A percentile compares a stretch with the other conserved stretches of the same genome.
phyloP scores from a whole-genome alignment of 2,113 vertebrate genomes.

The Gallinago jamesoni region DNA sequence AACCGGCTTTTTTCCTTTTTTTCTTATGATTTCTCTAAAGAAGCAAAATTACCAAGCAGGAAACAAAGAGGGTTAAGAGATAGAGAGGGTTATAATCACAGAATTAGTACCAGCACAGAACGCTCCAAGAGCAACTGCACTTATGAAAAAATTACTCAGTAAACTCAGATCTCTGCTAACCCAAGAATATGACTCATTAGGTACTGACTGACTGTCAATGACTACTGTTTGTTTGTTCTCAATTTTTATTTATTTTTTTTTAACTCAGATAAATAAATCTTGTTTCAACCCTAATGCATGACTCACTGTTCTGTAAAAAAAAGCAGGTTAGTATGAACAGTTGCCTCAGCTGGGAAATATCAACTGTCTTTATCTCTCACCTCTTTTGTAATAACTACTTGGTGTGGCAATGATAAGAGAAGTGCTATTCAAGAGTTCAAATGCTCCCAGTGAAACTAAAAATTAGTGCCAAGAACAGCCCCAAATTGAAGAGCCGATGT shows the following conservation, averaged over 20 bases:
- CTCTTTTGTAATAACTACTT: slow-evolving; percentile 46
- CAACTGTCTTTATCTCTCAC: background rate
- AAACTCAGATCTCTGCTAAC: background rate
- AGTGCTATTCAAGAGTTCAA: background rate
- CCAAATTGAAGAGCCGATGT: background rate
- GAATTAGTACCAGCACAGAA: background rate
- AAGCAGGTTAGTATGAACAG: background rate
- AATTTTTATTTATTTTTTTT: slow-evolving; percentile 21
- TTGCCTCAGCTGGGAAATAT: background rate
- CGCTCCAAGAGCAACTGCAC: background rate
- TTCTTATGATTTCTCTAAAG: background rate
- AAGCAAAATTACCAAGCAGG: background rate
- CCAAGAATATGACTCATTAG: background rate
- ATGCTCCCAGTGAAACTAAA: slow-evolving; percentile 32
- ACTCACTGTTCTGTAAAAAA: slow-evolving; percentile 25
- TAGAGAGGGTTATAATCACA: background rate
- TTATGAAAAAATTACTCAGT: background rate
- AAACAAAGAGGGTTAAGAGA: background rate
- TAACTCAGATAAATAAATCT: slow-evolving; percentile 13
- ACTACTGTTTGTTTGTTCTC: background rate
- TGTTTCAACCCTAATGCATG: background rate
- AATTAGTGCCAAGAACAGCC: background rate
- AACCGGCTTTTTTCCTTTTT: background rate
- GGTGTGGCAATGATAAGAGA: slow-evolving; percentile 51
- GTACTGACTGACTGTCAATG: background rate